phyloP scores from a whole-genome alignment of 1,140 invertebrate species.

The Heliconius hewitsoni region DNA sequence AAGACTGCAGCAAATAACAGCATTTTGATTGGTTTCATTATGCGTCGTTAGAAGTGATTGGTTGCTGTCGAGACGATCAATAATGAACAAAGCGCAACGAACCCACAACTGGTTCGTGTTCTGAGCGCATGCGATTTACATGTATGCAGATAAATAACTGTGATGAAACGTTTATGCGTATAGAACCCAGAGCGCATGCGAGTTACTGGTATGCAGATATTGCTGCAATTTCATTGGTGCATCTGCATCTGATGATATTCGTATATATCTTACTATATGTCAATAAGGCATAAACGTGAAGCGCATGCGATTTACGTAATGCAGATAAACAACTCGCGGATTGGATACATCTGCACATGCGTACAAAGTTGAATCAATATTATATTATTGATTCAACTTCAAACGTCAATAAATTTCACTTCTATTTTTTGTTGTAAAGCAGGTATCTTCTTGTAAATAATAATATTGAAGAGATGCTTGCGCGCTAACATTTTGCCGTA shows the following conservation, averaged over 20 bases:
- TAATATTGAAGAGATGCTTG: background rate
- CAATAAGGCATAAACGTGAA: background rate
- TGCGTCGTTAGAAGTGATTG: background rate
- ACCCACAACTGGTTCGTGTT: background rate
- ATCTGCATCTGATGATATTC: background rate
- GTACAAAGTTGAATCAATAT: background rate
- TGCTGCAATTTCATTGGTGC: background rate
- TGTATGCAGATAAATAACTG: background rate
- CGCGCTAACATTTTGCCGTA: too few relatives aligned
- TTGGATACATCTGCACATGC: background rate
- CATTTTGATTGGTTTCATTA: background rate
- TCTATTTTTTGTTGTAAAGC: background rate
- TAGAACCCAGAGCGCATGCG: background rate
- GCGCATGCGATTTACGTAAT: background rate
- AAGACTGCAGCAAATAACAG: background rate
- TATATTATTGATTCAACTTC: background rate
- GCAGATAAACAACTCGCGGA: background rate
- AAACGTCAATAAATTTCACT: background rate
- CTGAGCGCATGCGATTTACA: conserved; percentile 3
- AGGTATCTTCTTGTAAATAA: background rate
- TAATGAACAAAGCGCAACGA: background rate
- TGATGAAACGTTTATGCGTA: background rate
- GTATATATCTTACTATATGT: background rate
- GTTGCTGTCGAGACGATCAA: background rate
- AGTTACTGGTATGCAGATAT: background rate